Percentiles rank a stretch among this genome's conserved stretches.
phyloP scores from a whole-genome alignment of 2,113 vertebrate species.

The Beaufortia kweichowensis region DNA sequence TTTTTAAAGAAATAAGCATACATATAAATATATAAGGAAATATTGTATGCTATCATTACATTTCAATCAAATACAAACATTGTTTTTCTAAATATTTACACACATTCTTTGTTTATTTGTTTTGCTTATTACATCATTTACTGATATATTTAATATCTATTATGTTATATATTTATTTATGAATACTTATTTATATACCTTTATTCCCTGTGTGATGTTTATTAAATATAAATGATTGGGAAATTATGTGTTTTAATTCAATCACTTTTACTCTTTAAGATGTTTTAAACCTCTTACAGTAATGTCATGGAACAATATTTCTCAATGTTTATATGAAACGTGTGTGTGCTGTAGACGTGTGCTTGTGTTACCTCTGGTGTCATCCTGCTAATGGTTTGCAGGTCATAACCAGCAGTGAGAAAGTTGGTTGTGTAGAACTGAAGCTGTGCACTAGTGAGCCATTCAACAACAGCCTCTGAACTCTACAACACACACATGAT shows the following conservation, averaged over 20 bases:
- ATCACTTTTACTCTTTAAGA: neutral
- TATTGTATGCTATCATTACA: no score
- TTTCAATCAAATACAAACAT: no score
- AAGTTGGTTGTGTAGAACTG: constrained; percentile 97
- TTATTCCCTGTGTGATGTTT: no score
- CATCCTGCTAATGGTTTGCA: constrained; percentile 96
- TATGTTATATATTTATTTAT: no score
- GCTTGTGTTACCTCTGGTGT: constrained; percentile 86
- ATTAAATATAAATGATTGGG: no score
- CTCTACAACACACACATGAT: constrained; percentile 32
- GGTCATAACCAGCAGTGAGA: constrained; percentile 92
- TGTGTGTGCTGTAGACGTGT: constrained; percentile 47
- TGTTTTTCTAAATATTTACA: neutral
- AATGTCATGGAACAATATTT: neutral
- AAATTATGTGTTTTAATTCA: no score
- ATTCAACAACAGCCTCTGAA: constrained; percentile 88
- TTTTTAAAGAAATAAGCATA: no score
- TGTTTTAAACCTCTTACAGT: neutral
- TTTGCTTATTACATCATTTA: neutral
- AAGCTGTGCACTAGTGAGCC: constrained; percentile 96
- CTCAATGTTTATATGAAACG: constrained; percentile 10
- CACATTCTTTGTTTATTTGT: neutral
- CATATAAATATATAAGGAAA: no score
- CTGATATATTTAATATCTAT: no score
- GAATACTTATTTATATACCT: no score